phyloP scores from a whole-genome alignment of 2,113 vertebrate species.

The Camelus bactrianus region DNA sequence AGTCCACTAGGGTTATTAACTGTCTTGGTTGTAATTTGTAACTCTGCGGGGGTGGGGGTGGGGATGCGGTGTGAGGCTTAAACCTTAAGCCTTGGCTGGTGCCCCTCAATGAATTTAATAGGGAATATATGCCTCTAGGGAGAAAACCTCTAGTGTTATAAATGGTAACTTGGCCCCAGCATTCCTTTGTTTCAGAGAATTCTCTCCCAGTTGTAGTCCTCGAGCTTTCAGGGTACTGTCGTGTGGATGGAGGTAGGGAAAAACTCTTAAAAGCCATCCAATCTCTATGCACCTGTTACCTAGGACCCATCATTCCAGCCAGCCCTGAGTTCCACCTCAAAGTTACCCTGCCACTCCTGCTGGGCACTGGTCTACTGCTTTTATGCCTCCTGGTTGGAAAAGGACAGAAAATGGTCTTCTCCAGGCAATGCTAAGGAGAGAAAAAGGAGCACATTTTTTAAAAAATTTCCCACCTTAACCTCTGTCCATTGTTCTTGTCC shows the following conservation, averaged over 20 bases:
- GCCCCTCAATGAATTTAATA: neutral
- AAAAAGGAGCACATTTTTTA: neutral
- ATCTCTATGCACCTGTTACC: neutral
- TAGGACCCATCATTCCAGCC: neutral
- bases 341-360: neutral
- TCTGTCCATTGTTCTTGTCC: neutral
- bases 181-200: conserved; percentile 23
- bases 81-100: conserved; percentile 41
- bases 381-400: neutral
- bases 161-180: neutral
- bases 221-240: neutral
- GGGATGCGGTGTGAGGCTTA: neutral
- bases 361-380: neutral
- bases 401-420: neutral
- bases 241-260: neutral
- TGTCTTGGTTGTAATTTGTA: neutral
- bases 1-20: neutral
- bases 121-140: neutral
- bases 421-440: neutral
- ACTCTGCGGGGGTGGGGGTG: neutral
- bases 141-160: neutral
- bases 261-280: neutral
- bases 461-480: neutral
- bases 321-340: neutral
- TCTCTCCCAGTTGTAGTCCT: neutral